Base-by-base conservation (phyloP, 2,888 invertebrate genomes). In the Campaea margaritaria region DNA sequence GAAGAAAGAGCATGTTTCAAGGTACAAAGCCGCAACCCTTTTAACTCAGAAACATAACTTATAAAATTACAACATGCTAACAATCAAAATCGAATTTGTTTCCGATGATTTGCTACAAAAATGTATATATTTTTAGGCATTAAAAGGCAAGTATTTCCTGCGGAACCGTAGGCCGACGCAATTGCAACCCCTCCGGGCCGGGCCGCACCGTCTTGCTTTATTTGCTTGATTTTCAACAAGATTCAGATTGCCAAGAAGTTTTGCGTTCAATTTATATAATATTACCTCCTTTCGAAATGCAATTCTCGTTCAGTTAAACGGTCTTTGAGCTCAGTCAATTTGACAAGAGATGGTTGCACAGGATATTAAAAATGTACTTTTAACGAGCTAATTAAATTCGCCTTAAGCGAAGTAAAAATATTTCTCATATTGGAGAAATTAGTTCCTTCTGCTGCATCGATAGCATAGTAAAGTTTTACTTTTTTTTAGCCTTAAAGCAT, bases 161-260 rank as follows among this genome's bases (percentile, higher is more conserved):
- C 70, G 75, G 76, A 79, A 78, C 74, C 77, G 76, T 78, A 78
- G 82, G 82, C 81, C 81, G 79, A 76, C 68, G 82, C 85, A 81
- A 80, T 81, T 75, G 78, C 74, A 76, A 58, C 64, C 74, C 62
- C 78, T 73, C 77, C 16, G 43, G 41, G 15, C 5, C 31, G 7
- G 31, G 31, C 67, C 69, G 73, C 74, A 62, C 75, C 74, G 77
- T 74, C 78, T 80, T 78, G 76, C 79, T 85, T 82, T 85, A 84
- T 87, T 87, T 86, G 81, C 81, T 81, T 84, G 81, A 82, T 83
- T 85, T 83, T 78, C 74, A 80, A 80, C 82, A 75, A 81, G 78
- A 81, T 78, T 82, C 80, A 79, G 76, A 86, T 83, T 86, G 82
- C 83, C 81, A 82, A 81, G 82, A 85, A 84, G 78, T 83, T 84